These are phyloP conservation scores for Etheostoma perlongum DNA, from an alignment of 2,797 vertebrate genomes.

Conservation along the genomic window DNA sequence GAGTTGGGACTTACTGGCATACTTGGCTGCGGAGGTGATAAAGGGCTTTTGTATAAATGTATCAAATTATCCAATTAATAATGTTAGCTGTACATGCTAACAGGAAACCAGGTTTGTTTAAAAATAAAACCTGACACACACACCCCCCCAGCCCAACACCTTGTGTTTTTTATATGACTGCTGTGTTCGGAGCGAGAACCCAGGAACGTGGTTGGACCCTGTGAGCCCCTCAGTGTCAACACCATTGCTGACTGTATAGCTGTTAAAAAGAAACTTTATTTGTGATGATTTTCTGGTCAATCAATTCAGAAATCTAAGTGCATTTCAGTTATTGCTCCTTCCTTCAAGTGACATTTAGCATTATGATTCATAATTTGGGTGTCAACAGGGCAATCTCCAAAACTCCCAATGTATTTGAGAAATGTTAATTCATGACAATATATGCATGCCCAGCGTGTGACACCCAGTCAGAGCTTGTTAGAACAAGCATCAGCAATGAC, in stretches of 20 bases:
- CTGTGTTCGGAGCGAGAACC: background rate
- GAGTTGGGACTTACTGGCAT: background rate
- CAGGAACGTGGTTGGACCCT: background rate
- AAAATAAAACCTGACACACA: too few species aligned
- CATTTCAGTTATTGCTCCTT: background rate
- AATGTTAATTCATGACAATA: conserved; percentile 50
- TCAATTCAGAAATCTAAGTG: conserved; percentile 7
- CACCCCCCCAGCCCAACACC: background rate
- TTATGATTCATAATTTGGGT: conserved; percentile 1
- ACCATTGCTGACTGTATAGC: background rate
- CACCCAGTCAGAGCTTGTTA: conserved; percentile 61
- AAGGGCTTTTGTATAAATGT: background rate
- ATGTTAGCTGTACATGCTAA: background rate
- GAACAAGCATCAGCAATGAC: conserved; percentile 57
- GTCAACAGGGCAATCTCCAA: conserved; percentile 9
- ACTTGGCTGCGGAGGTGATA: background rate
- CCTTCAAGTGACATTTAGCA: conserved; percentile 2
- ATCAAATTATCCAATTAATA: background rate
- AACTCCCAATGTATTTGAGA: conserved; percentile 21
- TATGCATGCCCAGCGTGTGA: conserved; percentile 45
- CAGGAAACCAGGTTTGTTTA: background rate
- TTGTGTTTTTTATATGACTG: background rate
- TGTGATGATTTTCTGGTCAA: background rate
- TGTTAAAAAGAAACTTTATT: conserved; percentile 6
- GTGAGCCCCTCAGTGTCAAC: background rate